Conservation (phyloP, 2,888 invertebrate species). For the Caenorhabditis sinica region DNA sequence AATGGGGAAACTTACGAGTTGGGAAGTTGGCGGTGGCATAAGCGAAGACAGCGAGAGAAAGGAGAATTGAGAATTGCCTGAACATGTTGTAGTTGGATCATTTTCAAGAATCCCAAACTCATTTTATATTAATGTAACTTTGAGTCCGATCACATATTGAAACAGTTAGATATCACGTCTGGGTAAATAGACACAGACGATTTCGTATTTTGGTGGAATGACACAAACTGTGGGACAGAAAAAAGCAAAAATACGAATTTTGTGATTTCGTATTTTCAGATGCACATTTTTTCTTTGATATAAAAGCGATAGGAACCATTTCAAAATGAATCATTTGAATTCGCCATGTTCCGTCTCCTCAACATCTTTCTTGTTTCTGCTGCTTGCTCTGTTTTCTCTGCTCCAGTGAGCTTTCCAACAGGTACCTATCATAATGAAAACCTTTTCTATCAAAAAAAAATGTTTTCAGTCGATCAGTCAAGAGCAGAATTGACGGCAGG, state of each 20-base stretch:
- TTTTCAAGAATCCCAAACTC: too few species aligned
- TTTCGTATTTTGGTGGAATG: not conserved
- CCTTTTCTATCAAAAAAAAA: too few species aligned
- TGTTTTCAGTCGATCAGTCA: slow-evolving; percentile 12
- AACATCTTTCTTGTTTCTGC: not conserved
- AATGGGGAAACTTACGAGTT: slow-evolving; percentile 11
- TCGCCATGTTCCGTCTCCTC: slow-evolving; percentile 11
- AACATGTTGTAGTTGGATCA: slow-evolving; percentile 3
- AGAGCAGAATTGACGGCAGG: slow-evolving; percentile 11
- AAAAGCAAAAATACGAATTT: slow-evolving; percentile 25
- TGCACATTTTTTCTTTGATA: not conserved
- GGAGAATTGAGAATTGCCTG: slow-evolving; percentile 21
- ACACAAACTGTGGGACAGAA: not conserved
- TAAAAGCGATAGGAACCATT: not conserved
- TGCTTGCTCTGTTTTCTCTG: not conserved
- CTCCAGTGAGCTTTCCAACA: slow-evolving; percentile 13
- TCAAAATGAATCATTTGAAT: not conserved
- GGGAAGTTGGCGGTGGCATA: slow-evolving; percentile 23
- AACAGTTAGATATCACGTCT: not conserved
- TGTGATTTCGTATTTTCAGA: slow-evolving; percentile 29
- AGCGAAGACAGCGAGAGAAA: not conserved
- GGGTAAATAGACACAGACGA: not conserved
- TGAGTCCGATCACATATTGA: not conserved
- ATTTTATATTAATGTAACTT: not conserved
- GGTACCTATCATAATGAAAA: not conserved